Evolutionary conservation across 2,888 invertebrate species (phyloP).

Genomic region (Drosophila seclusa): DNA sequence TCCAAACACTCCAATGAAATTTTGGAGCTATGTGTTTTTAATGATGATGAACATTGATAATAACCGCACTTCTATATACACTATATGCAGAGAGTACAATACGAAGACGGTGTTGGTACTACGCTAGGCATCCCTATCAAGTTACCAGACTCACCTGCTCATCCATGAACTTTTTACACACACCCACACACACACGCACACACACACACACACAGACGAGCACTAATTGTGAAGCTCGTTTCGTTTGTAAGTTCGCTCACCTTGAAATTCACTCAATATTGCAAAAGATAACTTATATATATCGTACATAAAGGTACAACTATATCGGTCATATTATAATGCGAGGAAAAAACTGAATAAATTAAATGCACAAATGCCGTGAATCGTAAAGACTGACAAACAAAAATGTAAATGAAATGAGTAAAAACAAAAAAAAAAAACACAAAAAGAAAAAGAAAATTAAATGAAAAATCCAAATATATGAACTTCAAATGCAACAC

Average conservation of each 20-base stretch:
- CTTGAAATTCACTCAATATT: constrained; percentile 45
- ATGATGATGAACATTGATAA: constrained; percentile 56
- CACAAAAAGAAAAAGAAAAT: constrained; percentile 6
- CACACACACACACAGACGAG: constrained; percentile 9
- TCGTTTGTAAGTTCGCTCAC: constrained; percentile 51
- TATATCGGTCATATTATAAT: constrained; percentile 61
- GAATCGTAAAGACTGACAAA: constrained; percentile 83
- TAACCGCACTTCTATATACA: constrained; percentile 58
- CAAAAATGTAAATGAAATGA: constrained; percentile 37
- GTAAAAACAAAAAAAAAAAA: constrained; percentile 20
- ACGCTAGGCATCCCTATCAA: constrained; percentile 5
- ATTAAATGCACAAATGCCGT: constrained; percentile 83
- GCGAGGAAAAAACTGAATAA: constrained; percentile 55
- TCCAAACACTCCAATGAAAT: background rate
- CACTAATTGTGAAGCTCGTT: constrained; percentile 55
- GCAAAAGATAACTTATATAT: constrained; percentile 29
- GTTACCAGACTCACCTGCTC: constrained; percentile 32
- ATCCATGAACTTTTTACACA: constrained; percentile 36
- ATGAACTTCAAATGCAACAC: constrained; percentile 33
- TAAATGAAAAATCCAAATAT: constrained; percentile 12
- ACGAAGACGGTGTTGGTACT: constrained; percentile 15
- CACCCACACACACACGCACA: background rate
- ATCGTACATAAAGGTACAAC: constrained; percentile 33
- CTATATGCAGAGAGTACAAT: constrained; percentile 16
- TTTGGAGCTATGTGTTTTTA: constrained; percentile 42